Base-by-base conservation (phyloP, 1,140 invertebrate genomes). In the Eubasilissa regina region DNA sequence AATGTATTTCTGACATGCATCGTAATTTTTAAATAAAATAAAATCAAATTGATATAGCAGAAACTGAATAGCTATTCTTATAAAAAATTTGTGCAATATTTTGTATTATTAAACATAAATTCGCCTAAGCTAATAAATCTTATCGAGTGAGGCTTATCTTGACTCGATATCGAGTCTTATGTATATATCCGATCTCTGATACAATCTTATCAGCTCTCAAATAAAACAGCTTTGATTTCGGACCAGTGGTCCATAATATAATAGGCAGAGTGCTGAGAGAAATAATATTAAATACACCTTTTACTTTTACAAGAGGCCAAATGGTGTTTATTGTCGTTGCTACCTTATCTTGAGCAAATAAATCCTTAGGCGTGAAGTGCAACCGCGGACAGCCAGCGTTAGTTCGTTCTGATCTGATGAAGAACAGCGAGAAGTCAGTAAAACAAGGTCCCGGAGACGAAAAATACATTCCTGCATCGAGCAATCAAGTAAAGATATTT, bases 281-380 rank as follows among this genome's bases (percentile, higher is more conserved):
- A 73, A 44, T 53, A 45, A 7, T 68, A 68, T 68, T 68, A 9
- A 15, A 68, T 47, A 45, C 21, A 35, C 25, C 74, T 62, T 62
- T 76, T 51, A 35, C 60, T 77, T 68, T 77, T 68, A 77, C 60
- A 35, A 62, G 73, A 45, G 75, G 60, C 43, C 75, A 43, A 68
- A 68, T 45, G 25, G 19, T 77, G 75, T 77, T 66, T 77, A 77
- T 77, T 77, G 75, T 77, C 62, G 47, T 62, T 13, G 47, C 75
- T 17, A 47, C 47, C 47, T 77, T 77, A 77, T 77, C 75, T 77
- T 35, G 45, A 15, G 62, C 60, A 68, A 53, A 77, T 55, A 77
- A 68, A 77, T 77, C 48, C 45, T 45, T 11, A 66, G 51, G 62
- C 60, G 60, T 68, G 75, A 68, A 77, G 21, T 68, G 64, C 60